Percentiles rank a stretch among this genome's conserved stretches.
phyloP scores from a whole-genome alignment of 2,888 invertebrate species.

The Taphrorychus bicolor region DNA sequence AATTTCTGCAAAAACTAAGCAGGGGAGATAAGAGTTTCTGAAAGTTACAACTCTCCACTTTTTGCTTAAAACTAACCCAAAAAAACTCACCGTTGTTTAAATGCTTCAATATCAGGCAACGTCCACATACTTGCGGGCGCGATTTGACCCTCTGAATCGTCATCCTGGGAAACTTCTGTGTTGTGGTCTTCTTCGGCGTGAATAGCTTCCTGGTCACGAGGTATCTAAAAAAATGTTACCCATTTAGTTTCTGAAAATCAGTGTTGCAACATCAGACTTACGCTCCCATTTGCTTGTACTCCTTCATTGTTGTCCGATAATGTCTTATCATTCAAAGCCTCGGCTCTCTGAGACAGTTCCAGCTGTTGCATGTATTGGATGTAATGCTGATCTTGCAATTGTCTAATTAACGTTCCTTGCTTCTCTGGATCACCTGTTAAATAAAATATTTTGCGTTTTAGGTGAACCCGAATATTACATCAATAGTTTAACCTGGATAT shows the following conservation, averaged over 20 bases:
- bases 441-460: too few species aligned
- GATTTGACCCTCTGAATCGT: conserved; percentile 44
- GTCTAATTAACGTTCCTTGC: conserved; percentile 91
- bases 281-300: conserved; percentile 24
- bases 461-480: too few species aligned
- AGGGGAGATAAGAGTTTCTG: too few species aligned
- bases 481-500: conserved; percentile 70
- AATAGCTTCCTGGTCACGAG: background rate
- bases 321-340: conserved; percentile 44
- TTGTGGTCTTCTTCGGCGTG: conserved; percentile 26
- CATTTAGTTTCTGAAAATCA: background rate
- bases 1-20: too few species aligned
- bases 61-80: background rate
- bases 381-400: conserved; percentile 98
- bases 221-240: background rate
- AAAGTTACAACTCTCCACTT: background rate
- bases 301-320: conserved; percentile 38
- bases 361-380: conserved; percentile 98
- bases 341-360: conserved; percentile 61
- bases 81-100: conserved; percentile 72
- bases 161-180: conserved; percentile 36
- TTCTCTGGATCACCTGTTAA: conserved; percentile 74
- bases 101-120: conserved; percentile 81
- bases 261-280: conserved; percentile 21
- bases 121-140: conserved; percentile 96